Conservation (phyloP, 2,113 vertebrate genomes). For the Paradisaea rubra region DNA sequence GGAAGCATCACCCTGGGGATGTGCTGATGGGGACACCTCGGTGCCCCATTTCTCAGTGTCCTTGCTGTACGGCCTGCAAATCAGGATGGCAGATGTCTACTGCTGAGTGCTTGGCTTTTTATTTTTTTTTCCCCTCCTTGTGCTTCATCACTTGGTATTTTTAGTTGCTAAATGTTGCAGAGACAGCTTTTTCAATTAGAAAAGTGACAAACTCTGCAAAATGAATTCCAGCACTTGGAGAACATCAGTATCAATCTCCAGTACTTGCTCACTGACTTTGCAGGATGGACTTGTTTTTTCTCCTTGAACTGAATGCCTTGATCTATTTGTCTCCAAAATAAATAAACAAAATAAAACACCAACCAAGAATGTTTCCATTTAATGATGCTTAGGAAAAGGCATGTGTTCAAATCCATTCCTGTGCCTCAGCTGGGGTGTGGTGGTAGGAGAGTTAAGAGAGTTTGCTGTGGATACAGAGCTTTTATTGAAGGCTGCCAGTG, state of each 20-base stretch:
- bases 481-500: background rate
- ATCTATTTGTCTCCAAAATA: background rate
- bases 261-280: background rate
- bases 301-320: background rate
- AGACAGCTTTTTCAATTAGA: slow-evolving; percentile 52
- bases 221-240: background rate
- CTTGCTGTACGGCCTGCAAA: background rate
- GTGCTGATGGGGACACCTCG: background rate
- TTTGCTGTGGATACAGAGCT: background rate
- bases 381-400: background rate
- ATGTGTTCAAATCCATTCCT: background rate
- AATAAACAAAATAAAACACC: background rate
- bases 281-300: background rate
- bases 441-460: background rate
- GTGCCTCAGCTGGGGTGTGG: background rate
- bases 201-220: slow-evolving; percentile 47
- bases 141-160: slow-evolving; percentile 17
- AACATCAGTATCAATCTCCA: slow-evolving; percentile 21
- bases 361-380: background rate
- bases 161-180: slow-evolving; percentile 47
- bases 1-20: background rate
- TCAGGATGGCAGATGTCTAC: slow-evolving; percentile 24
- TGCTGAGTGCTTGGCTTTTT: background rate
- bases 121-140: background rate
- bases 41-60: background rate